phyloP scores from a whole-genome alignment of 1,140 invertebrate genomes.

The Heliconius hermathena region DNA sequence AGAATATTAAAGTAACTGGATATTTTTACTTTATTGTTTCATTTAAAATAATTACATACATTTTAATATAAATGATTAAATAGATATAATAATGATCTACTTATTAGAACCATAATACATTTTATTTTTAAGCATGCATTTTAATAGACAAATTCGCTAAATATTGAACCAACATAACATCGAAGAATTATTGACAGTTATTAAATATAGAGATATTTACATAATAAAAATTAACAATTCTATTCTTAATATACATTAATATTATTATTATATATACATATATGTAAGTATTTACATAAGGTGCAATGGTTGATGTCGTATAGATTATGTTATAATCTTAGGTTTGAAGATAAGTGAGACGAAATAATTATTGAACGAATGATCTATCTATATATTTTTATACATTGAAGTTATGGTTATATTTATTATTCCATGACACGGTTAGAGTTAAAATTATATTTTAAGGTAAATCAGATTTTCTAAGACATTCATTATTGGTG shows the following conservation, averaged over 20 bases:
- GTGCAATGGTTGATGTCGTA: neutral
- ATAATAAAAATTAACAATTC: slow-evolving; percentile 34
- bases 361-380: neutral
- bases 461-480: no score
- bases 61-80: slow-evolving; percentile 12
- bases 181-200: slow-evolving; percentile 27
- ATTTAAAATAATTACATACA: neutral
- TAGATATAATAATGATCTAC: slow-evolving; percentile 17
- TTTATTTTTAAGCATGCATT: slow-evolving; percentile 29
- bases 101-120: slow-evolving; percentile 20
- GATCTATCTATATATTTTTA: neutral
- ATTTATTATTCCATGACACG: neutral
- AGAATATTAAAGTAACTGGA: slow-evolving; percentile 13
- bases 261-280: neutral
- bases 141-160: slow-evolving; percentile 17
- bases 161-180: slow-evolving; percentile 1
- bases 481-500: no score
- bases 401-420: neutral
- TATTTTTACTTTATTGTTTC: neutral
- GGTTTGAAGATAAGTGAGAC: neutral
- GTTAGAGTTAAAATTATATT: no score
- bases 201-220: slow-evolving; percentile 30
- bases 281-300: neutral
- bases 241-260: no score
- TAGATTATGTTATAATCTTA: neutral